Evolutionary conservation across 2,888 invertebrate species (phyloP).

Genomic region (Serrognathus titanus): DNA sequence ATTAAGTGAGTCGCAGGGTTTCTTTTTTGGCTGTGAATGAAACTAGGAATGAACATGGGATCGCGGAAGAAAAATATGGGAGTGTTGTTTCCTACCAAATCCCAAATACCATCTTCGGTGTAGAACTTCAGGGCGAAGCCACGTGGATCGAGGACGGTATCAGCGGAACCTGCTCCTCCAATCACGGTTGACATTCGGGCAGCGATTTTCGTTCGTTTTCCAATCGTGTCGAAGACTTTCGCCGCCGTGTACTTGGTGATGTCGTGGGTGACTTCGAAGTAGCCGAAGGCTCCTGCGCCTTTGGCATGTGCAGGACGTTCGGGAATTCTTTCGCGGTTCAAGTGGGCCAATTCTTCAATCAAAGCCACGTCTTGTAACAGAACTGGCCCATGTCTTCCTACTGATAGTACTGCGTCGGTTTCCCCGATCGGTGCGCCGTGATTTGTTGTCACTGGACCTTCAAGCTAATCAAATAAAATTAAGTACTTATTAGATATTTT

Average conservation of each 20-base stretch:
- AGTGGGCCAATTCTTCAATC: slow-evolving; percentile 77
- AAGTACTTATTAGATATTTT: not conserved
- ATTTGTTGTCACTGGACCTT: slow-evolving; percentile 69
- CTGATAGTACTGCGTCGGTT: slow-evolving; percentile 74
- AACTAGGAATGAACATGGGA: slow-evolving; percentile 86
- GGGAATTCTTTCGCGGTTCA: slow-evolving; percentile 90
- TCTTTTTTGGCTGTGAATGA: slow-evolving; percentile 95
- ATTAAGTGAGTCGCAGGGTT: slow-evolving; percentile 90
- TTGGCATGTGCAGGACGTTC: slow-evolving; percentile 97
- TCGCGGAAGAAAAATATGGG: slow-evolving; percentile 93
- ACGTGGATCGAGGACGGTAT: slow-evolving; percentile 85
- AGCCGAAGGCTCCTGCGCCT: slow-evolving; percentile 85
- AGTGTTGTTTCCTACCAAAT: slow-evolving; percentile 90
- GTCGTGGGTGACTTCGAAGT: slow-evolving; percentile 85
- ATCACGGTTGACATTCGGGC: slow-evolving; percentile 83
- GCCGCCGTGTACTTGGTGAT: slow-evolving; percentile 77
- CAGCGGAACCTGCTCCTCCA: slow-evolving; percentile 88
- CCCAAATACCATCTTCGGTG: slow-evolving; percentile 90
- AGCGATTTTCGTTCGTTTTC: slow-evolving; percentile 76
- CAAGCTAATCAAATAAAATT: slow-evolving; percentile 52
- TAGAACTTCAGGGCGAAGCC: slow-evolving; percentile 95
- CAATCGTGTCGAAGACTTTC: slow-evolving; percentile 70
- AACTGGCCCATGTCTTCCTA: slow-evolving; percentile 82
- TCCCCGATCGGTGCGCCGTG: slow-evolving; percentile 78
- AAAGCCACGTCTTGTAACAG: slow-evolving; percentile 82